Conservation (phyloP, 2,797 vertebrate genomes). For the Oreortyx pictus region DNA sequence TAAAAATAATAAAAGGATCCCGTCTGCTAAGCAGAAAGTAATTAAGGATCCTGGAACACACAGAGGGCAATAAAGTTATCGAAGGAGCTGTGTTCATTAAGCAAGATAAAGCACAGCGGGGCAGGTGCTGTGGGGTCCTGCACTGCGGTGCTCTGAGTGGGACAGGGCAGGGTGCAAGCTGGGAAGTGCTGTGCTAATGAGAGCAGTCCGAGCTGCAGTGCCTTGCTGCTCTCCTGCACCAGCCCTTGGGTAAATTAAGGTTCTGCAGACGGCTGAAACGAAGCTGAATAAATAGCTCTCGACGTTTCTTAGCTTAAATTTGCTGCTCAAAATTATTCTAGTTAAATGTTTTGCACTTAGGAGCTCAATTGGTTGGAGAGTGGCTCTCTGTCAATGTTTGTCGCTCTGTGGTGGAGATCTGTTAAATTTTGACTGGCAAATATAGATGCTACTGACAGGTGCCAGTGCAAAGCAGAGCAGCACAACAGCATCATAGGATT, state of each 20-base stretch:
- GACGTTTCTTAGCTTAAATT: background rate
- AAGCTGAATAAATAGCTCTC: conserved; percentile 5
- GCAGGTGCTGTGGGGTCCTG: background rate
- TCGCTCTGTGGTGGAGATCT: background rate
- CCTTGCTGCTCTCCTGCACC: background rate
- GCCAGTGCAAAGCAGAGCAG: background rate
- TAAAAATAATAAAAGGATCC: background rate
- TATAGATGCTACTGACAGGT: background rate
- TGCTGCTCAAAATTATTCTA: background rate
- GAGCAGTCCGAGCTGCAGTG: background rate
- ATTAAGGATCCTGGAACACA: conserved; percentile 53
- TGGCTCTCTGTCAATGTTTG: background rate
- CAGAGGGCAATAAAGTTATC: conserved; percentile 50
- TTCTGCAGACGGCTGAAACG: background rate
- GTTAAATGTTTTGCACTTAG: background rate
- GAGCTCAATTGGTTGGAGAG: background rate
- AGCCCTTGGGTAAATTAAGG: conserved; percentile 15
- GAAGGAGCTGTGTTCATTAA: conserved; percentile 53
- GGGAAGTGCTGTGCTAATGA: conserved; percentile 1
- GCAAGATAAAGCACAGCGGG: conserved; percentile 59
- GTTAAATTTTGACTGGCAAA: background rate
- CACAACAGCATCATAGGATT: no score
- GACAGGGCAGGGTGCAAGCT: background rate
- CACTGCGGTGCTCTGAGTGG: no score
- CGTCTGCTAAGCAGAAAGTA: conserved; percentile 63